Conservation (phyloP, 2,113 vertebrate species). For the Otocyon megalotis region DNA sequence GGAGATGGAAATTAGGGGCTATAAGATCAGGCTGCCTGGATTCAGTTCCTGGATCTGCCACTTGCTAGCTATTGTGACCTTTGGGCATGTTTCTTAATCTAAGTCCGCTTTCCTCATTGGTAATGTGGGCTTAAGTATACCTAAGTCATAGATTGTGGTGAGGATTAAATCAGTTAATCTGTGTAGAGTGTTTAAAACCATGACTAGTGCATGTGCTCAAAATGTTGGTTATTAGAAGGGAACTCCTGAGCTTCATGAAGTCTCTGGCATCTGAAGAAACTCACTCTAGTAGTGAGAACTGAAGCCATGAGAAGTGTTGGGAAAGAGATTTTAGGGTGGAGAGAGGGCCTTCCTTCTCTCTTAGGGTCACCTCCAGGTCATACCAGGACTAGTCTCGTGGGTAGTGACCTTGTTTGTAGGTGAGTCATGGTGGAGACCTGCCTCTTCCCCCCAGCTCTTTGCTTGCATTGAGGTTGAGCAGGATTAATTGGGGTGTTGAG, state of each 20-base stretch:
- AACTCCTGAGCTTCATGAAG: neutral
- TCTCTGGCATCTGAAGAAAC: neutral
- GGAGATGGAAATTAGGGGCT: neutral
- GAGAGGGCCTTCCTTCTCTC: neutral
- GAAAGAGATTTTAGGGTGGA: neutral
- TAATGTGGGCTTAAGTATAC: neutral
- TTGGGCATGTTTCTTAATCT: neutral
- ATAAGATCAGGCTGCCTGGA: neutral
- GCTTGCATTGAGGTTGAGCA: neutral
- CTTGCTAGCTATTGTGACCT: neutral
- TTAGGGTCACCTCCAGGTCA: slow-evolving; percentile 53
- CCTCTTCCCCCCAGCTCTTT: neutral
- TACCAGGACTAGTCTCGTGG: neutral
- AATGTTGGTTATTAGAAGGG: neutral
- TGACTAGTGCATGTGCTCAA: neutral
- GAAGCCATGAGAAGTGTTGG: neutral
- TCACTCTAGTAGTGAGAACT: neutral
- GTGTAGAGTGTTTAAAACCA: neutral
- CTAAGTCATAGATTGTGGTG: neutral
- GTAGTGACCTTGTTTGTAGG: slow-evolving; percentile 47
- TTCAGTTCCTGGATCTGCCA: neutral
- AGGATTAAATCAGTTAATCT: slow-evolving; percentile 41
- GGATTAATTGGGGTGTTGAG: slow-evolving; percentile 63
- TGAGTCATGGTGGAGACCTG: slow-evolving; percentile 30
- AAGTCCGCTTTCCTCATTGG: slow-evolving; percentile 26